phyloP scores from a whole-genome alignment of 2,797 vertebrate genomes.

The Oreochromis mossambicus region DNA sequence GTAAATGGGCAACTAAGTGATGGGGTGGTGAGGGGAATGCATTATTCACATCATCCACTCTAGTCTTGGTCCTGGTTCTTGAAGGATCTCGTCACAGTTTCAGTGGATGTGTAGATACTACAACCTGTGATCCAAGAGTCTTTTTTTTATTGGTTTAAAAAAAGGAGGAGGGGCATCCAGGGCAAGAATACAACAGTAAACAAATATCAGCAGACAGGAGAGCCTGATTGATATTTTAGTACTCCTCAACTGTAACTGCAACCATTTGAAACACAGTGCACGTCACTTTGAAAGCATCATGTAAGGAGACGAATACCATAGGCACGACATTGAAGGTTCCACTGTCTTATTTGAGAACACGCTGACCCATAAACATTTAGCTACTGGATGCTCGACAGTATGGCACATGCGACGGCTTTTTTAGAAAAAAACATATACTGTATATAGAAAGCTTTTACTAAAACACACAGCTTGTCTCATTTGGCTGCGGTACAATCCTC shows the following conservation, averaged over 20 bases:
- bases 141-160: not conserved
- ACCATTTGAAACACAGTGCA: slow-evolving; percentile 22
- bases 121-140: not conserved
- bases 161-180: not conserved
- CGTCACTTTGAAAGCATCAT: slow-evolving; percentile 32
- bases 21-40: slow-evolving; percentile 3
- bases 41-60: slow-evolving; percentile 52
- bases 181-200: slow-evolving; percentile 9
- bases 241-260: slow-evolving; percentile 19
- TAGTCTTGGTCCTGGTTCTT: slow-evolving; percentile 4
- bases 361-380: slow-evolving; percentile 43
- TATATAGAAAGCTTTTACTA: slow-evolving; percentile 4
- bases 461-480: slow-evolving; percentile 6
- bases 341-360: slow-evolving; percentile 43
- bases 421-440: not conserved
- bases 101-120: not conserved
- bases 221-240: slow-evolving; percentile 23
- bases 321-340: slow-evolving; percentile 48
- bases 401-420: slow-evolving; percentile 45
- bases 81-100: slow-evolving; percentile 1
- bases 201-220: not conserved
- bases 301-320: slow-evolving; percentile 35
- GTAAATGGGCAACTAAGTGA: slow-evolving; percentile 31
- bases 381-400: slow-evolving; percentile 39
- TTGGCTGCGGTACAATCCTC: not conserved